Base-by-base conservation (phyloP, 2,797 vertebrate genomes). In the Anas flavirostris region DNA sequence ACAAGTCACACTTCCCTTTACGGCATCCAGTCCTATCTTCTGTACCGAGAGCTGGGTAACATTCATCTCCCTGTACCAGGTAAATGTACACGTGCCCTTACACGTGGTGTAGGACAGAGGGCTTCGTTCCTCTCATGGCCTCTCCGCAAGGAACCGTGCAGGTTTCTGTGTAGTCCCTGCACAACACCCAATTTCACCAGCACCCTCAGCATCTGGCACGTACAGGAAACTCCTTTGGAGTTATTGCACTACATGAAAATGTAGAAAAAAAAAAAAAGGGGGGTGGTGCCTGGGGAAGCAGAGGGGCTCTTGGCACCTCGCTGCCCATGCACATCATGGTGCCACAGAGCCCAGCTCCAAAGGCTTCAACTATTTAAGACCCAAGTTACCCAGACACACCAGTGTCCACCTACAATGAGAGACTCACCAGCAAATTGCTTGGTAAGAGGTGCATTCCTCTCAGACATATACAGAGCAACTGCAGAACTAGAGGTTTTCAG, bases 1-100 rank as follows among this genome's bases (percentile, higher is more conserved):
- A 96, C 82, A 84, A 94, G 90, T 52, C 96, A 93, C 93, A 85
- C 7, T 15, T 74, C 80, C 93, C 94, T 96, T 96, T 90, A 88
- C 22, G 25, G 86, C 62, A 41, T 39, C 95, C 91, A 75, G 12
- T 22, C 77, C 95, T 39, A 31, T 10, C 35, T 86, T 86, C 93
- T 82, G 75, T 9, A 3, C 48, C 21, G 7, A 33, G 91, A 94
- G 88, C 73, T 88, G 64, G 76, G 17, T 44, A 63, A 75, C 60
- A 44, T 2, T 16, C 37, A 78, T 50, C 87, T 85, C 22, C 76
- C 63, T 3, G 25, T 0, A 19, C 44, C 31, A 8, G 58, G 13
- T 50, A 5, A 76, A 86, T 33, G 14, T 16, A 26, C 46, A 3
- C 7, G 2, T 39, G 67, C 25, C 70, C 23, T 21, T 2, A 12